These are phyloP conservation scores for Thermophis baileyi DNA, from an alignment of 2,113 vertebrate species.

Conservation along the genomic window DNA sequence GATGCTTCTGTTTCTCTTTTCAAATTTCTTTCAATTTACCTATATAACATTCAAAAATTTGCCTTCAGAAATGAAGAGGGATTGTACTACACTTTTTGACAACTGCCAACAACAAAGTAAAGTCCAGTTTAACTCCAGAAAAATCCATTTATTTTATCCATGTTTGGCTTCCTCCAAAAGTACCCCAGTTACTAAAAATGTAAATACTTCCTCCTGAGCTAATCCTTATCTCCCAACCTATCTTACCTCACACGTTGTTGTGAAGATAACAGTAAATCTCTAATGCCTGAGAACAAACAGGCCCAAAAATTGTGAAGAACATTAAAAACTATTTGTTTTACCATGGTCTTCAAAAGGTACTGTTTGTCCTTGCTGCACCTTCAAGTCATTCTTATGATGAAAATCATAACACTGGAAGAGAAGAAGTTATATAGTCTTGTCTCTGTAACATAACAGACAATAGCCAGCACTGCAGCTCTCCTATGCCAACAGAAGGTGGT, in stretches of 20 bases:
- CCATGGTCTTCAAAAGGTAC: background rate
- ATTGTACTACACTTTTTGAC: background rate
- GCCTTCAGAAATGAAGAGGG: background rate
- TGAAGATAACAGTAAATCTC: background rate
- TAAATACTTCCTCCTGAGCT: background rate
- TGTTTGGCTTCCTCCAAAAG: background rate
- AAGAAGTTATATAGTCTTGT: background rate
- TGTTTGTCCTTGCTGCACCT: constrained; percentile 9
- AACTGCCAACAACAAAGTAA: background rate
- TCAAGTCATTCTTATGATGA: constrained; percentile 16
- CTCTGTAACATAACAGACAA: background rate
- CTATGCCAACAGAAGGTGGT: background rate
- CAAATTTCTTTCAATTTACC: background rate
- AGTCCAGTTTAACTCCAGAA: background rate
- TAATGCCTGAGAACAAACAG: constrained; percentile 12
- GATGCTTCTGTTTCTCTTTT: background rate
- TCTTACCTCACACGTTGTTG: constrained; percentile 16
- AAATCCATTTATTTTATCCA: background rate
- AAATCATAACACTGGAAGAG: constrained; percentile 7
- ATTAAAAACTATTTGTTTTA: constrained; percentile 21
- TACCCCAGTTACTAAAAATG: background rate
- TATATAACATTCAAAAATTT: background rate
- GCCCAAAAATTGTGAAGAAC: constrained; percentile 3
- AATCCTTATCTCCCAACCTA: background rate
- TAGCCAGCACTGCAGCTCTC: background rate